These are phyloP conservation scores for Haemorhous mexicanus DNA, from an alignment of 2,113 vertebrate species.

Conservation along the genomic window DNA sequence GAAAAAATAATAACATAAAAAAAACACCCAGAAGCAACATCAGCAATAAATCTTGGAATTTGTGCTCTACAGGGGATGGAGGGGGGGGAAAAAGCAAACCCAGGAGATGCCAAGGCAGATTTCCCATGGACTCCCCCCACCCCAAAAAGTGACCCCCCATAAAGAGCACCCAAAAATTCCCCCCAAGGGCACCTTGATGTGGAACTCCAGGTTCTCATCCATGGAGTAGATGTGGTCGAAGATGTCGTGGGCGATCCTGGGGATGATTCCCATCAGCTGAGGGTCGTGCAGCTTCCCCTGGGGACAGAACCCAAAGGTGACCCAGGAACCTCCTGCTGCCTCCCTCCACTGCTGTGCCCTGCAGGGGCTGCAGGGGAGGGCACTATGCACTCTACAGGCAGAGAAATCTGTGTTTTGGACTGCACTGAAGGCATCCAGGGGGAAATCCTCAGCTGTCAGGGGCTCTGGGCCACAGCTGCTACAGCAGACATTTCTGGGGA, in stretches of 20 bases:
- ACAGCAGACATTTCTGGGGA: too few relatives aligned
- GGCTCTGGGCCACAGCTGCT: too few relatives aligned
- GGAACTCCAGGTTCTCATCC: conserved; percentile 96
- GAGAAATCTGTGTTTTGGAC: too few relatives aligned
- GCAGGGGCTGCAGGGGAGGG: too few relatives aligned
- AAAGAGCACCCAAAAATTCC: too few relatives aligned
- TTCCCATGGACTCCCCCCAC: background rate
- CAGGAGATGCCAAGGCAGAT: background rate
- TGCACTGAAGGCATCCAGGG: too few relatives aligned
- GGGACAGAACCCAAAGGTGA: background rate
- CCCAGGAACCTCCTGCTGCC: background rate
- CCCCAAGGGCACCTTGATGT: conserved; percentile 81
- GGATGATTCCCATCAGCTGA: conserved; percentile 92
- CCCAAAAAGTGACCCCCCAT: too few relatives aligned
- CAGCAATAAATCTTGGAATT: fast-evolving
- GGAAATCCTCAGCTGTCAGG: too few relatives aligned
- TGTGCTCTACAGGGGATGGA: background rate
- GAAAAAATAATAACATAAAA: background rate
- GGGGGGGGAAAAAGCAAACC: fast-evolving
- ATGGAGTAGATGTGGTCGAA: conserved; percentile 97
- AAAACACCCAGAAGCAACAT: background rate
- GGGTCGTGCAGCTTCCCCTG: conserved; percentile 90
- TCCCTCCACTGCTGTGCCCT: too few relatives aligned
- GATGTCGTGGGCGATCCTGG: conserved; percentile 90
- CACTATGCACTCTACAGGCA: too few relatives aligned